Percentiles rank a stretch among this genome's conserved stretches.
phyloP scores from a whole-genome alignment of 2,797 vertebrate species.

The Crocodylus rhombifer region DNA sequence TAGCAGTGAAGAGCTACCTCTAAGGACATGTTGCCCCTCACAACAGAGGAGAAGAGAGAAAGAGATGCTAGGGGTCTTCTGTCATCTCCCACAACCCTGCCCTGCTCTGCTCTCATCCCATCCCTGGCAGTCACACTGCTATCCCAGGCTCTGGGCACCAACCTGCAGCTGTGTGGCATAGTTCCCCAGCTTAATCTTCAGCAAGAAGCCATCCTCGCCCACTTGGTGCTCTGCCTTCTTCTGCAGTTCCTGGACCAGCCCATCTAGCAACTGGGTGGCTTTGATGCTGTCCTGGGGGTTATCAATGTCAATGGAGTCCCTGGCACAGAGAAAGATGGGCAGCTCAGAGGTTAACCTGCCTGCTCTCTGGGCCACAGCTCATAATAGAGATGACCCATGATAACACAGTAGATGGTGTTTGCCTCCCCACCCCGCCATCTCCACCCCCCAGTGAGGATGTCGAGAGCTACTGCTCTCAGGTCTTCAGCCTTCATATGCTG shows the following conservation, averaged over 20 bases:
- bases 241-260: conserved; percentile 88
- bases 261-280: conserved; percentile 92
- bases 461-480: no score
- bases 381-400: no score
- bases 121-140: no score
- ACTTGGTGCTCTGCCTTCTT: conserved; percentile 93
- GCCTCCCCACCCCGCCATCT: no score
- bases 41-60: background rate
- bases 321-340: background rate
- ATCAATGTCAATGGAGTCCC: conserved; percentile 95
- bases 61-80: background rate
- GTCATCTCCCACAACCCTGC: background rate
- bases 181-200: conserved; percentile 96
- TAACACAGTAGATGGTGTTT: no score
- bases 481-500: no score
- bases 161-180: conserved; percentile 93
- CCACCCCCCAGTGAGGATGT: no score
- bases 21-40: background rate
- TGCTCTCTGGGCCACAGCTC: no score
- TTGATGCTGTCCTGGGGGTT: conserved; percentile 94
- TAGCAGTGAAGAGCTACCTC: background rate
- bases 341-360: no score
- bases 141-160: background rate
- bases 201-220: conserved; percentile 93
- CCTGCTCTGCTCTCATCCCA: no score